Evolutionary conservation across 1,140 invertebrate species (phyloP).

Genomic region (Brachionus rotundiformis): DNA sequence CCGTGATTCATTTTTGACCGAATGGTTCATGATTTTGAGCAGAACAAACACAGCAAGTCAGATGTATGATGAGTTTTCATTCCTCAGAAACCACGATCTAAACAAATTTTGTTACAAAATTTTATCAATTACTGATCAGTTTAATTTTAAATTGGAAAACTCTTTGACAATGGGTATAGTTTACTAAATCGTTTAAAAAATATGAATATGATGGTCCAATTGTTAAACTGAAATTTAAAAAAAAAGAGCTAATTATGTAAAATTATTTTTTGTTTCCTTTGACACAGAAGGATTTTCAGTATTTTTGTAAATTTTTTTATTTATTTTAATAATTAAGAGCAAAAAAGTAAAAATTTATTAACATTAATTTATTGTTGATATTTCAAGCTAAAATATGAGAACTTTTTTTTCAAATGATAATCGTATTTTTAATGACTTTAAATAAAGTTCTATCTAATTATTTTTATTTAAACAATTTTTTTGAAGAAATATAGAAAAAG

Average conservation of each 20-base stretch:
- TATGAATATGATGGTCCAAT: background rate
- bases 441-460: too few relatives aligned
- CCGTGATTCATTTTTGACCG: conserved; percentile 20
- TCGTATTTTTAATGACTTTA: too few relatives aligned
- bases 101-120: conserved; percentile 49
- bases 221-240: background rate
- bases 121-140: conserved; percentile 37
- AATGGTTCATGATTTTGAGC: conserved; percentile 47
- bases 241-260: background rate
- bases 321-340: background rate
- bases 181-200: conserved; percentile 25
- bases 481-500: too few relatives aligned
- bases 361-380: too few relatives aligned
- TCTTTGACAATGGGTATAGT: conserved; percentile 47
- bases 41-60: conserved; percentile 25
- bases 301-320: conserved; percentile 6
- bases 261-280: background rate
- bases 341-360: background rate
- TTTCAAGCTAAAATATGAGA: too few relatives aligned
- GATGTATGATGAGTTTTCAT: conserved; percentile 50
- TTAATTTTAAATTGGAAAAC: conserved; percentile 48
- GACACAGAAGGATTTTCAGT: background rate
- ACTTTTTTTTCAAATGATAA: too few relatives aligned
- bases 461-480: too few relatives aligned
- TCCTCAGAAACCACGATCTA: conserved; percentile 37